These are phyloP conservation scores for Lepetodrilus schrolli DNA, from an alignment of 2,888 invertebrate species.

Conservation along the genomic window DNA sequence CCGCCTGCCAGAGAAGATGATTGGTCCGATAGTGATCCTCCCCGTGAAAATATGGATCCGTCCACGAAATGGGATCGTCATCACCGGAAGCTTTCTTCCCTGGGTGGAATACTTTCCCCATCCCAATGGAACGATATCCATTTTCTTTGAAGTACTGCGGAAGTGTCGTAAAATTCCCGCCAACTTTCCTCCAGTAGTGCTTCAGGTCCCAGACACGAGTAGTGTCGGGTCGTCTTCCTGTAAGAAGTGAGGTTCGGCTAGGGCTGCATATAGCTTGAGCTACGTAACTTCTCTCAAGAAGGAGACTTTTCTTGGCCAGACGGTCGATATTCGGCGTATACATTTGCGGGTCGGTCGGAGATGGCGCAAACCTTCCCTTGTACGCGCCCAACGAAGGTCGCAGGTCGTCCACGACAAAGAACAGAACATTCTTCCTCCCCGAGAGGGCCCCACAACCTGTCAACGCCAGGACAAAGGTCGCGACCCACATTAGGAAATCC, in stretches of 20 bases:
- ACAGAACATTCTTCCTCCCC: constrained; percentile 42
- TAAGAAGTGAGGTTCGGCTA: constrained; percentile 36
- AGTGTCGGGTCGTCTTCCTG: constrained; percentile 47
- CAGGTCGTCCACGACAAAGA: constrained; percentile 44
- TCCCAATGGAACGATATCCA: constrained; percentile 41
- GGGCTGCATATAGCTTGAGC: constrained; percentile 33
- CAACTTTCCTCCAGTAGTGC: constrained; percentile 41
- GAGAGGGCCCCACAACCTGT: too few species aligned
- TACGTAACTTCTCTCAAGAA: constrained; percentile 38
- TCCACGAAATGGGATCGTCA: constrained; percentile 60
- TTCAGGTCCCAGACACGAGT: constrained; percentile 47
- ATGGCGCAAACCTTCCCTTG: constrained; percentile 41
- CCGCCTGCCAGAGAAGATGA: background rate
- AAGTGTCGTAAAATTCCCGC: constrained; percentile 49
- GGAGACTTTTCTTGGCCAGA: constrained; percentile 37
- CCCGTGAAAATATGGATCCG: constrained; percentile 46
- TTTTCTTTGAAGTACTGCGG: constrained; percentile 52
- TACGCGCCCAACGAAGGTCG: constrained; percentile 43
- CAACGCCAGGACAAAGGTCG: too few species aligned
- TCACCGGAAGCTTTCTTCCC: constrained; percentile 8
- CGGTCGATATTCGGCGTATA: constrained; percentile 41
- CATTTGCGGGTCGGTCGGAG: constrained; percentile 44
- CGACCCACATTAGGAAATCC: too few species aligned
- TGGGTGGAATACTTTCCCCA: constrained; percentile 43
- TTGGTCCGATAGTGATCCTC: background rate